phyloP scores from a whole-genome alignment of 2,888 invertebrate species.

The Escarpia spicata region DNA sequence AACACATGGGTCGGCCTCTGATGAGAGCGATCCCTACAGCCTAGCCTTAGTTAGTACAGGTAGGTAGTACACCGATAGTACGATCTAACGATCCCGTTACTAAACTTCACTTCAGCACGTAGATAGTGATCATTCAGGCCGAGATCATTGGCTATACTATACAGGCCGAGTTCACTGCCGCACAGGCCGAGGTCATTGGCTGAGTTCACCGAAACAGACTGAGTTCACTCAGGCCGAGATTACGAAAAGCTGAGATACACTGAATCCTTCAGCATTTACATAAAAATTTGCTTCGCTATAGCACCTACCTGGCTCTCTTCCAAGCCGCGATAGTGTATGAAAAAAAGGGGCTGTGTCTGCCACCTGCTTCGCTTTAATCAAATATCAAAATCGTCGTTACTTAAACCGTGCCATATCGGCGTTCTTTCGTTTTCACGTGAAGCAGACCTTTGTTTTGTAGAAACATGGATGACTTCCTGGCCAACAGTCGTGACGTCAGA shows the following conservation, averaged over 20 bases:
- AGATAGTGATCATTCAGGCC: too few species aligned
- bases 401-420: background rate
- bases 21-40: background rate
- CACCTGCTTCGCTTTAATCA: background rate
- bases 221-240: too few species aligned
- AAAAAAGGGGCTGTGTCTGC: background rate
- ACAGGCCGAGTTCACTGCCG: too few species aligned
- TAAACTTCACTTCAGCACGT: too few species aligned
- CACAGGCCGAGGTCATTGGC: too few species aligned
- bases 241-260: too few species aligned
- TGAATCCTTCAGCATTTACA: background rate
- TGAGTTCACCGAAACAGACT: too few species aligned
- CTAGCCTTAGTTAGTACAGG: too few species aligned
- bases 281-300: background rate
- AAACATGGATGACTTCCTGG: constrained; percentile 16
- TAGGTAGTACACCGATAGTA: background rate
- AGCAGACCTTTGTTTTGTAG: constrained; percentile 16
- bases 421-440: constrained; percentile 5
- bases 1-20: background rate
- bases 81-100: too few species aligned
- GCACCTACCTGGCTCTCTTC: background rate
- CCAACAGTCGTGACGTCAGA: constrained; percentile 16
- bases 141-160: too few species aligned
- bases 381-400: background rate
- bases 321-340: constrained; percentile 13